Evolutionary conservation across 2,797 vertebrate species (phyloP), one percentile per base, ranked within the genome.

Genomic region (Notolepis coatsorum): DNA sequence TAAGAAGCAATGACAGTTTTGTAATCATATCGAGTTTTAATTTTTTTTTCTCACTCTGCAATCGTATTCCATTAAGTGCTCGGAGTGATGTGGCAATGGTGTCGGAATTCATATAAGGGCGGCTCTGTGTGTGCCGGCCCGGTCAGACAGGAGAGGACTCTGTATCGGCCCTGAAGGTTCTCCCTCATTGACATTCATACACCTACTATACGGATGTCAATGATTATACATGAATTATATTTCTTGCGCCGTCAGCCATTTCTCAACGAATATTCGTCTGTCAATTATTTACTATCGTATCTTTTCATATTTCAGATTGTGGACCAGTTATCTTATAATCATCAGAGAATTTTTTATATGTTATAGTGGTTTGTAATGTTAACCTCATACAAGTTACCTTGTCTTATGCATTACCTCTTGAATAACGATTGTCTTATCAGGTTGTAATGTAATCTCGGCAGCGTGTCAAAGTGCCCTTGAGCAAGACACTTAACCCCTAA

Each of bases 141-240:
- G 8, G 12, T 46, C 43, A 46, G 13, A 23, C 12, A 23, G 9
- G 23, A 12, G 20, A 23, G n/a, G n/a, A n/a, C n/a, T n/a, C n/a
- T n/a, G n/a, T 74, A 75, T 73, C 78, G 67, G 54, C 53, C 68
- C 53, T 56, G 54, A 70, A 71, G 61, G 48, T 60, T 68, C 43
- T 62, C 23, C 3, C 68, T 75, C 68, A 68, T 77, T 80, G 80
- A 51, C 65, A 72, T 78, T 71, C 65, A 45, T 13, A 41, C 42
- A 21, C 42, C 42, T 12, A 21, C 55, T 43, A 53, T 54, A 20
- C 50, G 42, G 18, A 54, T 53, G 59, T 61, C 72, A 60, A 46
- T 76, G 65, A 68, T 71, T 69, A 71, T 63, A 75, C 65, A 73
- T 80, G 47, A 75, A 69, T 76, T 48, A 75, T 54, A 48, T 59